A percentile compares a stretch with the other conserved stretches of the same genome.
These are phyloP conservation scores for Gila robusta DNA, from an alignment of 2,797 vertebrate genomes.

Conservation along the genomic window DNA sequence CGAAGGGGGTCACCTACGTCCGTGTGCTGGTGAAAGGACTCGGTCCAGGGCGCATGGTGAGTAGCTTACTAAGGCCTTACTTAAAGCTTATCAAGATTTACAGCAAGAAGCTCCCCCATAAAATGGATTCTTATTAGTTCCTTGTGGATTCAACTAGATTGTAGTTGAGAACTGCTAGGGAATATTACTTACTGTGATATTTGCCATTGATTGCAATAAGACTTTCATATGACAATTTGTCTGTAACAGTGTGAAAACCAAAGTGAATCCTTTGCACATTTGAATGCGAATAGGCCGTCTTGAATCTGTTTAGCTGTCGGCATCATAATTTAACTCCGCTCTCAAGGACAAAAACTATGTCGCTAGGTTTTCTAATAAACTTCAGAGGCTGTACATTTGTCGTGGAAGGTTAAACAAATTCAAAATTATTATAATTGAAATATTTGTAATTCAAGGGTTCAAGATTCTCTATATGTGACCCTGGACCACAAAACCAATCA, in stretches of 20 bases:
- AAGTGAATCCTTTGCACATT: background rate
- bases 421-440: background rate
- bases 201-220: background rate
- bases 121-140: background rate
- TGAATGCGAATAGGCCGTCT: background rate
- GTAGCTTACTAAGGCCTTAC: conserved; percentile 53
- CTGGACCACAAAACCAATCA: no score
- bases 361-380: background rate
- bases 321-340: background rate
- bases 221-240: background rate
- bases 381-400: no score
- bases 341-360: background rate
- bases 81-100: background rate
- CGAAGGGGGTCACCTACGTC: conserved; percentile 85
- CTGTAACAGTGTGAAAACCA: background rate
- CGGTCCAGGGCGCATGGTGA: conserved; percentile 91
- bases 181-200: background rate
- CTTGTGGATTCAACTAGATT: background rate
- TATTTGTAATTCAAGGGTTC: background rate
- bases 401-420: background rate
- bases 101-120: background rate
- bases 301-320: background rate
- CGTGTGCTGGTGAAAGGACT: conserved; percentile 92
- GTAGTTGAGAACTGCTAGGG: background rate
- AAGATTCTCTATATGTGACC: background rate